A percentile compares a stretch with the other conserved stretches of the same genome.
phyloP scores from a whole-genome alignment of 2,797 vertebrate species.

The Peromyscus eremicus region DNA sequence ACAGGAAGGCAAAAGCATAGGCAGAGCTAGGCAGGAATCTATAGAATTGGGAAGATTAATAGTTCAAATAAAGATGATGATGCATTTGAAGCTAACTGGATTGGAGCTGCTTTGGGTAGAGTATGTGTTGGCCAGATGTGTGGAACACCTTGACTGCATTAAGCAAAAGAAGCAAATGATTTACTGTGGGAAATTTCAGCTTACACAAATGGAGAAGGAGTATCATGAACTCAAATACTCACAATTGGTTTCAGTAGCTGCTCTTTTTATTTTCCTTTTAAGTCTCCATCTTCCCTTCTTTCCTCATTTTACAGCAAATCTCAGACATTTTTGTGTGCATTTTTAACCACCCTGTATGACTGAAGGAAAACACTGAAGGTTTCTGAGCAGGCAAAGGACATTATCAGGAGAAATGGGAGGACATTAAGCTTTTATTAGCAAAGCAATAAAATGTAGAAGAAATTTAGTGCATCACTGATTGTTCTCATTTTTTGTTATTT shows the following conservation, averaged over 20 bases:
- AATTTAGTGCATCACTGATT: neutral
- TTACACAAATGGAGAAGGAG: constrained; percentile 31
- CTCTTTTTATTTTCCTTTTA: constrained; percentile 34
- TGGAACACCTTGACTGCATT: constrained; percentile 49
- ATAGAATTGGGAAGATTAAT: constrained; percentile 20
- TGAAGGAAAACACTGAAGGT: constrained; percentile 13
- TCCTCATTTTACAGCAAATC: constrained; percentile 41
- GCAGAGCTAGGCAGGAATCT: constrained; percentile 27
- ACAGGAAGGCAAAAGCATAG: constrained; percentile 19
- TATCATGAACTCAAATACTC: neutral
- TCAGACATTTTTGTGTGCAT: constrained; percentile 14
- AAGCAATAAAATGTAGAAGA: constrained; percentile 54
- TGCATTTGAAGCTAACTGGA: constrained; percentile 46
- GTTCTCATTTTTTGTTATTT: constrained; percentile 70
- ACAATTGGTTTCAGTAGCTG: constrained; percentile 54
- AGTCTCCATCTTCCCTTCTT: constrained; percentile 25
- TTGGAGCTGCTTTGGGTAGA: constrained; percentile 45
- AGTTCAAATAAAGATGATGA: constrained; percentile 13
- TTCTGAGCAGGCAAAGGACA: constrained; percentile 25
- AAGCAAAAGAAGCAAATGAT: constrained; percentile 24
- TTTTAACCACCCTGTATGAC: constrained; percentile 31
- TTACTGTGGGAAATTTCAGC: constrained; percentile 35
- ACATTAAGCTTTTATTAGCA: constrained; percentile 58
- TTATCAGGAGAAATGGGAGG: constrained; percentile 50
- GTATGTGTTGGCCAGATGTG: neutral